Evolutionary conservation across 2,113 vertebrate species (phyloP), one percentile per base, ranked within the genome.

Genomic region (Copsychus sechellarum): DNA sequence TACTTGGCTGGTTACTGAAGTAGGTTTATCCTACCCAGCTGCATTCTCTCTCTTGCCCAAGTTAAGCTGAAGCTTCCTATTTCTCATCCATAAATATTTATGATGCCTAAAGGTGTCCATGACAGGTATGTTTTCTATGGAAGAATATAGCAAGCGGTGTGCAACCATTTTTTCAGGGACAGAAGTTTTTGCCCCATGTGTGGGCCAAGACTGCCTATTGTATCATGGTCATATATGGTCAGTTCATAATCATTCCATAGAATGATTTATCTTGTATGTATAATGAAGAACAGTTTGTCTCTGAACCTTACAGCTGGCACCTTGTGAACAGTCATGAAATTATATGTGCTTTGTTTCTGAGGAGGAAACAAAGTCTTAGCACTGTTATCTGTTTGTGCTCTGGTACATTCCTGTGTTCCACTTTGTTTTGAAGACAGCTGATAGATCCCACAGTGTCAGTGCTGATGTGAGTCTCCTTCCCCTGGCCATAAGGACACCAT

Each of bases 401-500:
- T 81, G 64, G 34, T 81, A 43, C 33, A 71, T 45, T 62, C 28
- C 34, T 78, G 56, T 47, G 58, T 62, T 47, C 21, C 2, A 3
- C 51, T 83, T 90, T 70, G 34, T 51, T 90, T 86, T 86, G 86
- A 94, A 93, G 82, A 77, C 51, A 81, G 71, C 50, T 92, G 74
- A 77, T 80, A 50, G 84, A 78, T 90, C 71, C 78, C 50, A 34
- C 21, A 36, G 42, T 67, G 64, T 80, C 91, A 77, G 33, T 78
- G 71, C 29, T 95, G 85, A 80, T 43, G 54, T n/a, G 13, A 82
- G 34, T 92, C 74, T 83, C 64, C 76, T 95, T 96, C 67, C 81
- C 40, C 85, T 71, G 85, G 34, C 64, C 9, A 3, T 95, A 94
- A 97, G 92, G 88, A 92, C 85, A 88, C 26, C 56, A 95, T 95